These are phyloP conservation scores for Vireo altiloquus DNA, from an alignment of 2,113 vertebrate species.

Conservation along the genomic window DNA sequence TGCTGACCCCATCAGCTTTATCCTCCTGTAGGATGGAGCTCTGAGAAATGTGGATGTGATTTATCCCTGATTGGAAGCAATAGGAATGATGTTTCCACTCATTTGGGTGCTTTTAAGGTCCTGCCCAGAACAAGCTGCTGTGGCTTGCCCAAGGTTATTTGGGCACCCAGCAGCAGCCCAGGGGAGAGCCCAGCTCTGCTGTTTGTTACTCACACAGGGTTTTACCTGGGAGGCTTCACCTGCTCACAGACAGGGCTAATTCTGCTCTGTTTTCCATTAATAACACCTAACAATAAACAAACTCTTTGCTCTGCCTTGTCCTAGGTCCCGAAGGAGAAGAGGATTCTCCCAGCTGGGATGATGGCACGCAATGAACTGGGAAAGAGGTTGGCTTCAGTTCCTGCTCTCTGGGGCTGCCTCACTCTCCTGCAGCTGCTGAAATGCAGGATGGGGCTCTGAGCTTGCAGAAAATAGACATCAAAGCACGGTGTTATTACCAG, in stretches of 20 bases:
- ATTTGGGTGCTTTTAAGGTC: background rate
- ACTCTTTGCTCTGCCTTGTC: background rate
- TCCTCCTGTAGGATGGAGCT: background rate
- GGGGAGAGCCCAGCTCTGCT: background rate
- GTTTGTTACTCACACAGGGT: background rate
- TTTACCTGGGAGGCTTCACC: background rate
- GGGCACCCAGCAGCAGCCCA: background rate
- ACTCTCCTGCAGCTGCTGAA: conserved; percentile 28
- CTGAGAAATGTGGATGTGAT: background rate
- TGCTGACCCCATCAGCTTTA: background rate
- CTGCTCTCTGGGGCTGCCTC: background rate
- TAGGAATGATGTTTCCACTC: background rate
- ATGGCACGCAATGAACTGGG: conserved; percentile 76
- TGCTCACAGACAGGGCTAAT: background rate
- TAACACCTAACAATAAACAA: background rate
- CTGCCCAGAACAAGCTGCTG: background rate
- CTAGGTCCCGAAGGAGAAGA: conserved; percentile 88
- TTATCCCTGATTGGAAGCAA: background rate
- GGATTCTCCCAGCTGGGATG: conserved; percentile 75
- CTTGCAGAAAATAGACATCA: conserved; percentile 41
- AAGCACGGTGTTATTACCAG: conserved; percentile 22
- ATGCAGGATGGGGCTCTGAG: conserved; percentile 15
- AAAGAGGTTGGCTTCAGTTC: conserved; percentile 81
- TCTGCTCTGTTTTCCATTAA: background rate
- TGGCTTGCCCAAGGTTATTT: background rate